Evolutionary conservation across 2,113 vertebrate genomes (phyloP).

Genomic region (Toxotes jaculatrix): DNA sequence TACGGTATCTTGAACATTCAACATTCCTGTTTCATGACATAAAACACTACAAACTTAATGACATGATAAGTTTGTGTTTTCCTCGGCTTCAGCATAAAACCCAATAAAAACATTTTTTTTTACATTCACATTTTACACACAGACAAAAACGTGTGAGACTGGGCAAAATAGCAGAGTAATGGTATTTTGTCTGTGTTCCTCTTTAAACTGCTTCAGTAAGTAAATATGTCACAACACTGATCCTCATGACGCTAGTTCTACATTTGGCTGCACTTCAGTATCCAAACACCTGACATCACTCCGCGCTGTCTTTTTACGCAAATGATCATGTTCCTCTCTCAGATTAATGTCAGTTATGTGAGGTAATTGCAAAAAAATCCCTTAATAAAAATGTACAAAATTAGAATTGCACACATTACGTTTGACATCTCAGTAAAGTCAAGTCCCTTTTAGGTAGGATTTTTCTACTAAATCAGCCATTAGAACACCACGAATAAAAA

Average conservation of each 20-base stretch:
- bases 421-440: neutral
- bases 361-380: neutral
- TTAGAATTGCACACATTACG: neutral
- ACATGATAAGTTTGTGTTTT: slow-evolving; percentile 6
- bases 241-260: slow-evolving; percentile 31
- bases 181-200: slow-evolving; percentile 13
- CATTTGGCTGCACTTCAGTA: slow-evolving; percentile 9
- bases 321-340: slow-evolving; percentile 14
- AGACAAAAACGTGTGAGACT: neutral
- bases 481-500: neutral
- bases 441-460: neutral
- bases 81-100: neutral
- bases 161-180: neutral
- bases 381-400: neutral
- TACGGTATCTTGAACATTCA: neutral
- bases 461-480: neutral
- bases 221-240: slow-evolving; percentile 13
- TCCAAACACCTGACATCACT: slow-evolving; percentile 46
- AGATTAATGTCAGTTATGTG: neutral
- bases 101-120: too few species aligned
- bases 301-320: neutral
- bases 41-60: neutral
- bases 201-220: slow-evolving; percentile 31
- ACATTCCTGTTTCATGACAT: neutral
- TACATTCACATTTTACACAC: too few species aligned